Evolutionary conservation across 2,888 invertebrate species (phyloP), one percentile per base, ranked within the genome.

Genomic region (Abrostola tripartita): DNA sequence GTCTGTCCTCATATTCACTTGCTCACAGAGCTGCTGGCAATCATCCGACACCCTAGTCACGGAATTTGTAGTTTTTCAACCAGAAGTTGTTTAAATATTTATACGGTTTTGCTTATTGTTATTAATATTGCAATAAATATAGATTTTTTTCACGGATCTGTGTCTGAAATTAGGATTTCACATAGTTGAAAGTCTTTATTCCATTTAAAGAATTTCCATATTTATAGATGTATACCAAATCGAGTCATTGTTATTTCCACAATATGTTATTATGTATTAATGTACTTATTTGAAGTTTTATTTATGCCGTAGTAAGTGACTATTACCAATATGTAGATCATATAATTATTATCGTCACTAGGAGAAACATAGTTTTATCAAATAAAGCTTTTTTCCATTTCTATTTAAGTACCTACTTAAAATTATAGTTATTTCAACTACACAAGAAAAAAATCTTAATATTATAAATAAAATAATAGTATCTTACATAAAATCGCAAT

Each of bases 1-100:
- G 8, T 98, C 98, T n/a, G 97, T 98, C 4, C 91, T 98, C 11
- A 92, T 98, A 12, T 98, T 96, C 86, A 97, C 98, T 0, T 99
- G 98, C 87, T 93, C 96, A 44, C 96, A 96, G 81, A 98, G 98
- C 85, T 98, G 98, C 90, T 98, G 98, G 98, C 95, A 96, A 59
- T 93, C 96, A 0, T 95, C 95, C 5, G 97, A 97, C 78, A 95
- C 94, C 47, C 94, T 95, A 76, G 96, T 96, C 61, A 95, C 96
- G 72, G 98, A 98, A 91, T 95, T 95, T 65, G 95, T 97, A 12
- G 89, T 98, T 62, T 96, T 98, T 78, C 98, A 98, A 92, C 95
- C 96, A 7, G 98, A 98, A 91, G 87, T 93, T 85, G 83, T 92
- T 47, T 93, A 87, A 87, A 65, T 49, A 24, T 8, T 12, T 1